Conservation (phyloP, 2,888 invertebrate genomes). For the Abrostola triplasia region DNA sequence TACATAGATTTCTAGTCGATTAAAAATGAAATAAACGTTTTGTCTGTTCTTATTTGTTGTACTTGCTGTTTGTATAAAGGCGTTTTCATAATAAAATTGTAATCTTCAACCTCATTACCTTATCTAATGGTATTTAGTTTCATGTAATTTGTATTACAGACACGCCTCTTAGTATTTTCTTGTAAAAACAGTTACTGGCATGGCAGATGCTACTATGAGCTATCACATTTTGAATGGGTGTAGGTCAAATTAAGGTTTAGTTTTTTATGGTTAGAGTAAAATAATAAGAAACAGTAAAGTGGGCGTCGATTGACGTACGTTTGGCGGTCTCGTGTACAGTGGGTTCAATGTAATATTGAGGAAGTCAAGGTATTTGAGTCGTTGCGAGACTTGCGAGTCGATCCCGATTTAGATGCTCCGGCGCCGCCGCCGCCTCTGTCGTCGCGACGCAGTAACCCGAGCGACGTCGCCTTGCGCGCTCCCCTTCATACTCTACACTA, state of each 20-base stretch:
- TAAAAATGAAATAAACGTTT: too few species aligned
- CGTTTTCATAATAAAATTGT: conserved; percentile 12
- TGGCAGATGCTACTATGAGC: not conserved
- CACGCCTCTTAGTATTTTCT: not conserved
- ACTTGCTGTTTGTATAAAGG: too few species aligned
- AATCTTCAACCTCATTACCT: conserved; percentile 43
- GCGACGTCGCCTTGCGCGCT: conserved; percentile 84
- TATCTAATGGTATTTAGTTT: conserved; percentile 41
- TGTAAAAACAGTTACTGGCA: not conserved
- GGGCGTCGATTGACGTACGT: conserved; percentile 86
- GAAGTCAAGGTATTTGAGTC: conserved; percentile 89
- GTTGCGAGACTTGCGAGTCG: conserved; percentile 86
- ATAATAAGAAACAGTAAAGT: conserved; percentile 67
- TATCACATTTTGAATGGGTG: conserved; percentile 8
- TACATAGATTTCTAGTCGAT: too few species aligned
- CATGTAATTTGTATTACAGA: conserved; percentile 13
- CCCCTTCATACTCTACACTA: conserved; percentile 69
- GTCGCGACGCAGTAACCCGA: conserved; percentile 86
- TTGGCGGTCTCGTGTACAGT: conserved; percentile 81
- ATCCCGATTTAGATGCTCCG: conserved; percentile 88
- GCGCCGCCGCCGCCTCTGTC: conserved; percentile 83
- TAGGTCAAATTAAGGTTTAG: not conserved
- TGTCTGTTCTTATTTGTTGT: too few species aligned
- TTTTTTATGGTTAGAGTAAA: conserved; percentile 23
- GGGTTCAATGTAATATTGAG: conserved; percentile 89